Percentiles rank a stretch among this genome's conserved stretches.
Conservation (phyloP, 2,797 vertebrate species). For the Gila robusta region DNA sequence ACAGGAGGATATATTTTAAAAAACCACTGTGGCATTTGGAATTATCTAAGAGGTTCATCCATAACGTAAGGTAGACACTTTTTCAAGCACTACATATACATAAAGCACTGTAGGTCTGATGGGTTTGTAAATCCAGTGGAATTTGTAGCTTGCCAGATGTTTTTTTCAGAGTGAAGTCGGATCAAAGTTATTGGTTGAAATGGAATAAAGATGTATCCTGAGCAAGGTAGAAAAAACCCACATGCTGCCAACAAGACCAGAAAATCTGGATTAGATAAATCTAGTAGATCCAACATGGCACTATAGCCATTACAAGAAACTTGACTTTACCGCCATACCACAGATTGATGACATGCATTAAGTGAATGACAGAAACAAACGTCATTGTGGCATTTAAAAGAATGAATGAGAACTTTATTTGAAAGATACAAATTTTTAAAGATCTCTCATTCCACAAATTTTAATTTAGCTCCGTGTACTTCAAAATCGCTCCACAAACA, state of each 20-base stretch:
- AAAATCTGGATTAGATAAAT: slow-evolving; percentile 32
- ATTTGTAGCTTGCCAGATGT: slow-evolving; percentile 10
- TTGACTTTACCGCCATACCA: background rate
- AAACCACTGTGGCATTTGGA: slow-evolving; percentile 30
- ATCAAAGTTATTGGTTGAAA: slow-evolving; percentile 25
- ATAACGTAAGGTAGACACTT: slow-evolving; percentile 38
- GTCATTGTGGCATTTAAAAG: background rate
- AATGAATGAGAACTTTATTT: slow-evolving; percentile 26
- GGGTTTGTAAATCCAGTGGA: slow-evolving; percentile 2
- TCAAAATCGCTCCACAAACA: background rate
- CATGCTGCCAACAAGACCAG: background rate
- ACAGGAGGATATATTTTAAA: slow-evolving; percentile 13
- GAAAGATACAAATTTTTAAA: background rate
- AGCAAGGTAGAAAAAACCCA: background rate
- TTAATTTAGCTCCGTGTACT: background rate
- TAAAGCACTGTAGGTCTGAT: slow-evolving; percentile 7
- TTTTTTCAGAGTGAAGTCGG: background rate
- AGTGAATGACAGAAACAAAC: background rate
- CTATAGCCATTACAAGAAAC: background rate
- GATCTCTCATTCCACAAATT: background rate
- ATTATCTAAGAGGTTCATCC: slow-evolving; percentile 43
- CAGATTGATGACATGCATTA: slow-evolving; percentile 20
- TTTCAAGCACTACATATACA: slow-evolving; percentile 21
- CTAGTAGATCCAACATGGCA: slow-evolving; percentile 21
- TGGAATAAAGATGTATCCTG: slow-evolving; percentile 25